These are phyloP conservation scores for Drosophila sturtevanti DNA, from an alignment of 1,140 invertebrate genomes.

Conservation along the genomic window DNA sequence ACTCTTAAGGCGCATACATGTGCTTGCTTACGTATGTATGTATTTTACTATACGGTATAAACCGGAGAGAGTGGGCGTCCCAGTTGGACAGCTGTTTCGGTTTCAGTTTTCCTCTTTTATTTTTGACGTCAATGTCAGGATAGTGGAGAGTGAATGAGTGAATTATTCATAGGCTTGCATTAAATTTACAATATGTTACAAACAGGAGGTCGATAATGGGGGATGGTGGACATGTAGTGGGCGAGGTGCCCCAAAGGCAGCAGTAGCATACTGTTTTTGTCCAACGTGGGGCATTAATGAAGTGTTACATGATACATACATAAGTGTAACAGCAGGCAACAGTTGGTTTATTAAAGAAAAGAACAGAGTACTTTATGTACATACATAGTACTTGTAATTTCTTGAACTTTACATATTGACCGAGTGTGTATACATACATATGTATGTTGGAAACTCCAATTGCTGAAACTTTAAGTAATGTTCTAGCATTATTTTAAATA, in stretches of 20 bases:
- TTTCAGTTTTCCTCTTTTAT: conserved; percentile 22
- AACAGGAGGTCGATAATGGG: neutral
- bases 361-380: conserved; percentile 4
- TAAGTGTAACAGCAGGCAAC: conserved; percentile 74
- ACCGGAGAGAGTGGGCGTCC: conserved; percentile 48
- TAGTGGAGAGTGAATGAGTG: conserved; percentile 50
- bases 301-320: conserved; percentile 71
- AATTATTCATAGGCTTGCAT: conserved; percentile 67
- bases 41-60: neutral
- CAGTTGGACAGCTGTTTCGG: conserved; percentile 58
- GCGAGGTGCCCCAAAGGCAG: conserved; percentile 5
- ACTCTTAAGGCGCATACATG: neutral
- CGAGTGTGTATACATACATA: too few species aligned
- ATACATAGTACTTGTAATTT: too few species aligned
- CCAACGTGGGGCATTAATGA: conserved; percentile 47
- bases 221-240: conserved; percentile 31
- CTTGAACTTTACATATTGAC: too few species aligned
- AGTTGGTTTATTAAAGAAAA: conserved; percentile 46
- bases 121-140: conserved; percentile 77
- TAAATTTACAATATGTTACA: conserved; percentile 61
- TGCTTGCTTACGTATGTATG: neutral
- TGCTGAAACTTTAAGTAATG: too few species aligned
- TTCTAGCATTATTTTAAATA: too few species aligned
- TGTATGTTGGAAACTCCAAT: too few species aligned
- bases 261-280: conserved; percentile 64